Conservation (phyloP, 2,888 invertebrate genomes). For the Bellardia pandia region DNA sequence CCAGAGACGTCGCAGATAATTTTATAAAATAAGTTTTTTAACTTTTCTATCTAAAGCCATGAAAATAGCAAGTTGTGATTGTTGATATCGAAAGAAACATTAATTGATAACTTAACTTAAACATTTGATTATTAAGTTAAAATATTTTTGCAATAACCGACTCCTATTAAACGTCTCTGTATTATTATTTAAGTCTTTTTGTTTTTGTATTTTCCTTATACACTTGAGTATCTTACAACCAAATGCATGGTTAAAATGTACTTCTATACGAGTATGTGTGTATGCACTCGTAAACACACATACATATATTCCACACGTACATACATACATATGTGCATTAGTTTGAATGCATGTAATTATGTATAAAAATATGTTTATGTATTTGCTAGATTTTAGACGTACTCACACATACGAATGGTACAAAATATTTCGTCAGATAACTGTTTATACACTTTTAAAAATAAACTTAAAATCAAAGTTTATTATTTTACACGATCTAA, state of each 20-base stretch:
- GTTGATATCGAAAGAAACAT: too few relatives aligned
- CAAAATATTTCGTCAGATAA: slow-evolving; percentile 25
- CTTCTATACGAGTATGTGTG: neutral
- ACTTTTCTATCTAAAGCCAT: neutral
- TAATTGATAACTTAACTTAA: too few relatives aligned
- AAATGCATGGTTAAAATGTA: slow-evolving; percentile 20
- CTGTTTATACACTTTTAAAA: slow-evolving; percentile 1
- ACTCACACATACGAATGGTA: neutral
- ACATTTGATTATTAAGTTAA: too few relatives aligned
- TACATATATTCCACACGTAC: too few relatives aligned
- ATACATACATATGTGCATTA: too few relatives aligned
- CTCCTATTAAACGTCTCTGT: neutral
- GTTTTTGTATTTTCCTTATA: neutral
- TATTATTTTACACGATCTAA: too few relatives aligned
- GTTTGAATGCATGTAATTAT: neutral
- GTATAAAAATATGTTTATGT: neutral
- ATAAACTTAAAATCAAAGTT: neutral
- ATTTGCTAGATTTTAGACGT: neutral
- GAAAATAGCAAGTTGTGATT: too few relatives aligned
- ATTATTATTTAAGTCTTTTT: slow-evolving; percentile 10
- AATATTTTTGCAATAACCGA: neutral
- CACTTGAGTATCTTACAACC: slow-evolving; percentile 19
- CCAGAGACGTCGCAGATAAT: slow-evolving; percentile 18
- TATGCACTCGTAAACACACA: neutral
- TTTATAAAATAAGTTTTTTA: neutral